Evolutionary conservation across 2,797 vertebrate species (phyloP), one percentile per base, ranked within the genome.

Genomic region (Poecilia picta): DNA sequence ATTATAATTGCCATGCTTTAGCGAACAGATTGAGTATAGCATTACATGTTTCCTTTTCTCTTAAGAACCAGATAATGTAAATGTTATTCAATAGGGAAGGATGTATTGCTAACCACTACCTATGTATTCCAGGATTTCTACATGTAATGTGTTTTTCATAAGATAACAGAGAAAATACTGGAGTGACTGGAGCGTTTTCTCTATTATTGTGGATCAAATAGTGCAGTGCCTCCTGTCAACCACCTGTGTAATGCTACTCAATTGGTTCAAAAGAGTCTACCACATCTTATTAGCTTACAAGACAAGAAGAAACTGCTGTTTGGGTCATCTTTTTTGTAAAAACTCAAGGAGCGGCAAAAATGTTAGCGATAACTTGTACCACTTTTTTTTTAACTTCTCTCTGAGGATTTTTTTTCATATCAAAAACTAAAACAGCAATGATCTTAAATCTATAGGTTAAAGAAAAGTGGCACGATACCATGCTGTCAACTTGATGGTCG

Each of bases 1-100:
- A 92, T 92, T 93, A 70, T 83, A 80, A 88, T 87, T 82, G 66
- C 70, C 77, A 71, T 76, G 88, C 72, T 75, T 68, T 84, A 85
- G 85, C 87, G 76, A 85, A 81, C 73, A 64, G 71, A n/a, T 31
- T 7, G 4, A 68, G 68, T 83, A 62, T 64, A 68, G 43, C 77
- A 8, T 51, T 51, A 16, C 25, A 18, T 75, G 43, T 16, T 36
- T 25, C 36, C 47, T 66, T 12, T 20, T 39, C 18, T 23, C 33
- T 66, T n/a, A n/a, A 33, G 28, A 68, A 47, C 10, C 15, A 46
- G 1, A 41, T 39, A 5, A 36, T 36, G 0, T 10, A 36, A 18
- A 28, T 31, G 13, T 33, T 3, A 33, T 62, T 5, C 57, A 62
- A 16, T 59, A 59, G 57, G 4, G n/a, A 33, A 20, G 28, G n/a